A percentile compares a stretch with the other conserved stretches of the same genome.
Evolutionary conservation across 2,888 invertebrate genomes (phyloP).

Genomic region (Drosophila seclusa): DNA sequence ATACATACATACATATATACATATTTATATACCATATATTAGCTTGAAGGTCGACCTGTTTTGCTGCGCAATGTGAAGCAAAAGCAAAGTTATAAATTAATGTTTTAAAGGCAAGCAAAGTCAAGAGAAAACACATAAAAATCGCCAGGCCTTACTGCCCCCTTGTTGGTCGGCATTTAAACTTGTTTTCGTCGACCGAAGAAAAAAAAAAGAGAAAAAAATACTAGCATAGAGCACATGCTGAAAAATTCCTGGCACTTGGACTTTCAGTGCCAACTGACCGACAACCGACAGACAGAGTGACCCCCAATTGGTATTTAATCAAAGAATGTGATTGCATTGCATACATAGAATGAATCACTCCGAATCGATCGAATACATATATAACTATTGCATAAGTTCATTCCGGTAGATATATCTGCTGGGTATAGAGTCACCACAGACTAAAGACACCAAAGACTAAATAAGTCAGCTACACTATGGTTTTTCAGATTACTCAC

Average conservation of each 20-base stretch:
- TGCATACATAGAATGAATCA: conserved; percentile 20
- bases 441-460: neutral
- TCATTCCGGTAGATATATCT: neutral
- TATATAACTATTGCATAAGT: neutral
- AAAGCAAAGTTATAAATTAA: conserved; percentile 64
- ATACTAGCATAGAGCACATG: conserved; percentile 29
- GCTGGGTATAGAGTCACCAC: neutral
- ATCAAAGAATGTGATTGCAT: conserved; percentile 35
- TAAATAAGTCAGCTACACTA: neutral
- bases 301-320: conserved; percentile 67
- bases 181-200: conserved; percentile 48
- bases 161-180: conserved; percentile 43
- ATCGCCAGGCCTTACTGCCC: conserved; percentile 33
- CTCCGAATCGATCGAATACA: conserved; percentile 14
- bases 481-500: neutral
- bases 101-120: conserved; percentile 56
- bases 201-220: neutral
- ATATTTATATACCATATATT: neutral
- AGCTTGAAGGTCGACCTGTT: conserved; percentile 66
- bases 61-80: conserved; percentile 39
- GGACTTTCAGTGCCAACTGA: conserved; percentile 35
- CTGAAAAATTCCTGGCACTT: conserved; percentile 56
- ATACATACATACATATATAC: neutral
- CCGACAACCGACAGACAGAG: conserved; percentile 27
- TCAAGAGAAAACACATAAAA: conserved; percentile 41